A percentile compares a stretch with the other conserved stretches of the same genome.
phyloP scores from a whole-genome alignment of 2,113 vertebrate genomes.

The Delphinus delphis region DNA sequence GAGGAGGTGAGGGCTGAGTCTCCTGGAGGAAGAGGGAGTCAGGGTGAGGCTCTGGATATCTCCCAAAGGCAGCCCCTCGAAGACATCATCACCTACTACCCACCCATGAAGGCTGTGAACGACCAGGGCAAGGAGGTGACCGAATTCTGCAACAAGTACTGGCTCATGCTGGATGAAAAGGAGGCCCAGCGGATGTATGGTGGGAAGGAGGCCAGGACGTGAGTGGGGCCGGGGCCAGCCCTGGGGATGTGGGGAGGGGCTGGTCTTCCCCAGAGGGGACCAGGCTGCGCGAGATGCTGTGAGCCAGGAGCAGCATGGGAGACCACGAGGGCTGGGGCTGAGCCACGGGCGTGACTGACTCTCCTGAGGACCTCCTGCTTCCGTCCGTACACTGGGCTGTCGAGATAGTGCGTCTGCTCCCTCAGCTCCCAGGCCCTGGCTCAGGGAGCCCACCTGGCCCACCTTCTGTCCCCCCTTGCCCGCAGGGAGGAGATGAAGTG shows the following conservation, averaged over 20 bases:
- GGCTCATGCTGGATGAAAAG: constrained; percentile 93
- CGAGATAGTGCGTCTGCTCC: neutral
- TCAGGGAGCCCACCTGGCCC: neutral
- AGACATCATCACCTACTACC: constrained; percentile 91
- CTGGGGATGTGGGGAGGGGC: fast-evolving
- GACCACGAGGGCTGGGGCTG: neutral
- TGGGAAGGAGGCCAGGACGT: constrained; percentile 91
- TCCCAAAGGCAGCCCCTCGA: constrained; percentile 87
- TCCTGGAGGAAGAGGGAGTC: too few relatives aligned
- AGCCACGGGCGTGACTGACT: too few relatives aligned
- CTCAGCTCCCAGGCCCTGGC: neutral
- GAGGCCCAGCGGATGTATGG: constrained; percentile 86
- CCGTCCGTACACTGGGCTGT: fast-evolving
- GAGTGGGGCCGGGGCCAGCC: constrained; percentile 49
- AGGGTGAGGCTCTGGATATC: constrained; percentile 50
- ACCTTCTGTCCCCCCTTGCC: neutral
- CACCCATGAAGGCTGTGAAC: constrained; percentile 89
- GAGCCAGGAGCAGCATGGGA: fast-evolving
- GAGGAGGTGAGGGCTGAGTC: neutral
- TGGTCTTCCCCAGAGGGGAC: neutral
- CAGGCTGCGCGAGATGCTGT: fast-evolving
- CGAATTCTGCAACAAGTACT: constrained; percentile 96
- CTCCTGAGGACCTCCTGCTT: neutral
- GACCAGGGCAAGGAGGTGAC: constrained; percentile 91
- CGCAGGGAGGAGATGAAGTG: constrained; percentile 97